Evolutionary conservation across 1,140 invertebrate genomes (phyloP).

Genomic region (Drosophila trapezifrons): DNA sequence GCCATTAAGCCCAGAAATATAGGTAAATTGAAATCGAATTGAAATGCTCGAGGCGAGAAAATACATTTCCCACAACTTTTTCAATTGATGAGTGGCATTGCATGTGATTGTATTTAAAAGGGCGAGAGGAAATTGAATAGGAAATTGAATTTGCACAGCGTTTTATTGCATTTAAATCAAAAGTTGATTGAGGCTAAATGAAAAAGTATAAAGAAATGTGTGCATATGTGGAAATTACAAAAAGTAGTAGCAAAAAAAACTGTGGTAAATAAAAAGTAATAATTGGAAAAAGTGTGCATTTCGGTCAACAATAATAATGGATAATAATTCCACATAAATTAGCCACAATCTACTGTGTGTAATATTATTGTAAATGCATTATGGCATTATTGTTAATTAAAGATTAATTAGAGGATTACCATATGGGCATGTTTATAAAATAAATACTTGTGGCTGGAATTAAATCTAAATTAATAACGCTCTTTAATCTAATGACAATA

Average conservation of each 20-base stretch:
- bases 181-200: slow-evolving; percentile 18
- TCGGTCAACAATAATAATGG: not conserved
- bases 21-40: not conserved
- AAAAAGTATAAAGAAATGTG: not conserved
- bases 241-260: not conserved
- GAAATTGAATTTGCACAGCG: slow-evolving; percentile 41
- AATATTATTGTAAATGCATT: not conserved
- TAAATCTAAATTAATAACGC: not conserved
- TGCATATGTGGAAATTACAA: slow-evolving; percentile 4
- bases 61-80: slow-evolving; percentile 2
- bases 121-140: slow-evolving; percentile 35
- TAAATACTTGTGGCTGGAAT: not conserved
- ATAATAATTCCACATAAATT: not conserved
- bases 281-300: not conserved
- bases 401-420: slow-evolving; percentile 7
- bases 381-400: slow-evolving; percentile 8
- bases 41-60: not conserved
- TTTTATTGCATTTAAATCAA: slow-evolving; percentile 38
- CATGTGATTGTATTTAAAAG: slow-evolving; percentile 27
- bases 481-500: not conserved
- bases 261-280: not conserved
- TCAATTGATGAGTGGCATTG: slow-evolving; percentile 10
- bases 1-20: not conserved
- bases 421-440: not conserved
- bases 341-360: not conserved